Percentiles rank a stretch among this genome's conserved stretches.
Conservation (phyloP, 35 echinoderm and acorn worm genomes). For the Holothuria glaberrima region DNA sequence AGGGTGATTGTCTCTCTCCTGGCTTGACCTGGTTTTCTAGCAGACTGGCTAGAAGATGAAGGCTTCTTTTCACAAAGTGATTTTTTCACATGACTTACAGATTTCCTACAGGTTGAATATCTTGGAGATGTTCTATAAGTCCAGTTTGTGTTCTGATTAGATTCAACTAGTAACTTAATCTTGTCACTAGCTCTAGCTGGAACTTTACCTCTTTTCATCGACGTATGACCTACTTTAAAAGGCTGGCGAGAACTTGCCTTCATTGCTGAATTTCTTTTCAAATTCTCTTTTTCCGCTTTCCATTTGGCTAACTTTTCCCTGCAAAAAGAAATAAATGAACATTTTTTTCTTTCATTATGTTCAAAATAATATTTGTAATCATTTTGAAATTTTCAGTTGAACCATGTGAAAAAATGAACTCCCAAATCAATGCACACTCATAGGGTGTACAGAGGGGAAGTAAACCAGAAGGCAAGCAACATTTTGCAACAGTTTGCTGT, state of each 20-base stretch:
- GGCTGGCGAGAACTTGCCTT: conserved; percentile 13
- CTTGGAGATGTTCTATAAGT: conserved; percentile 21
- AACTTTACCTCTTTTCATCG: not conserved
- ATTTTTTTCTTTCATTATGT: too few relatives aligned
- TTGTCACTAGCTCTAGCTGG: conserved; percentile 37
- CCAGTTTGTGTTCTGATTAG: conserved; percentile 39
- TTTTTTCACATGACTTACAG: not conserved
- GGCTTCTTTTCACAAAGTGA: not conserved
- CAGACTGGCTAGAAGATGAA: not conserved
- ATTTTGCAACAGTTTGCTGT: too few relatives aligned
- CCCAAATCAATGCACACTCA: too few relatives aligned
- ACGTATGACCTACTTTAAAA: not conserved
- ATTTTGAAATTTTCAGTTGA: too few relatives aligned
- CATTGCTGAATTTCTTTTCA: not conserved
- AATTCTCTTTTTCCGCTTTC: conserved; percentile 29
- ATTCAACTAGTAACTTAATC: conserved; percentile 33
- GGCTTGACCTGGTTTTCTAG: not conserved
- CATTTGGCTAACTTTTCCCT: conserved; percentile 50
- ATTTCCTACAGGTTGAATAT: conserved; percentile 37
- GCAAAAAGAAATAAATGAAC: not conserved
- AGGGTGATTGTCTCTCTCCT: conserved; percentile 26
- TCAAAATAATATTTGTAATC: too few relatives aligned
- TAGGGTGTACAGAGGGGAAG: too few relatives aligned
- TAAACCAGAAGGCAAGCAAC: too few relatives aligned
- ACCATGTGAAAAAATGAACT: too few relatives aligned